Conservation (phyloP, 2,888 invertebrate species). For the Drosophila infuscata region DNA sequence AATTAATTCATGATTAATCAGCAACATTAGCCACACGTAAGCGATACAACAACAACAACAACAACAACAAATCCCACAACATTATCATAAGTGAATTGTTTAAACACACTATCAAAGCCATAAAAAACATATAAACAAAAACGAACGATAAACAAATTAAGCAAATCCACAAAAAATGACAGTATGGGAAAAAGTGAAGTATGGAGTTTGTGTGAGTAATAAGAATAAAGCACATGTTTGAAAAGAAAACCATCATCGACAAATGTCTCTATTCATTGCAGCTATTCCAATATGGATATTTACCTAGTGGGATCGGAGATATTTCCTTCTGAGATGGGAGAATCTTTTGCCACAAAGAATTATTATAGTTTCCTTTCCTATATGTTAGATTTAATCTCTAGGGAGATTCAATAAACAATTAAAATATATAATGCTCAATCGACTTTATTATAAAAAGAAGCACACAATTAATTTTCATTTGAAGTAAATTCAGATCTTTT, state of each 20-base stretch:
- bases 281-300: too few relatives aligned
- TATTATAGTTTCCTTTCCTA: neutral
- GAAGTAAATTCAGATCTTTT: neutral
- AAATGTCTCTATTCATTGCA: neutral
- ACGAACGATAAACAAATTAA: slow-evolving; percentile 58
- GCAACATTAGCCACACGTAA: slow-evolving; percentile 70
- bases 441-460: too few relatives aligned
- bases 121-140: slow-evolving; percentile 43
- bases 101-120: slow-evolving; percentile 70
- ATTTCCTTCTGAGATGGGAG: too few relatives aligned
- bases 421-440: too few relatives aligned
- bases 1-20: slow-evolving; percentile 63
- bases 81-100: slow-evolving; percentile 65
- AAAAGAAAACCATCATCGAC: slow-evolving; percentile 62
- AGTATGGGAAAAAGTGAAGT: slow-evolving; percentile 52
- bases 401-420: too few relatives aligned
- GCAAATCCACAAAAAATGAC: slow-evolving; percentile 62
- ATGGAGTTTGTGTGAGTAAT: slow-evolving; percentile 78
- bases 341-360: too few relatives aligned
- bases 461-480: neutral
- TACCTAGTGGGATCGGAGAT: too few relatives aligned
- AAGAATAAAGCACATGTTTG: slow-evolving; percentile 85
- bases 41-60: slow-evolving; percentile 43
- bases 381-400: neutral
- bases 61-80: slow-evolving; percentile 54